Evolutionary conservation across 2,113 vertebrate genomes (phyloP).

Genomic region (Bujurquina vittata): DNA sequence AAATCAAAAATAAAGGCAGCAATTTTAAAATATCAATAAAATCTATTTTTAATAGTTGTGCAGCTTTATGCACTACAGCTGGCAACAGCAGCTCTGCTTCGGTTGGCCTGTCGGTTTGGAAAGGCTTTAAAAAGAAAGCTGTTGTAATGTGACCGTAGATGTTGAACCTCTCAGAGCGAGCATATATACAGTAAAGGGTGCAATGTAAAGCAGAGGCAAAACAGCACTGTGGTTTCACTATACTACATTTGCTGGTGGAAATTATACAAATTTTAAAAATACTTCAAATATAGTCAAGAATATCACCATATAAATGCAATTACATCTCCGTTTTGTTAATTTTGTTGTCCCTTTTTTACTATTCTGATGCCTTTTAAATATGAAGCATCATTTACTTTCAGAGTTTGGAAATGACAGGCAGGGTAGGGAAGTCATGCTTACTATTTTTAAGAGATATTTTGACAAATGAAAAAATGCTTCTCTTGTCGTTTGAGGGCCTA

Average conservation of each 20-base stretch:
- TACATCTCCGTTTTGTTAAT: neutral
- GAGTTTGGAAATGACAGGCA: neutral
- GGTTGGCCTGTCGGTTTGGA: slow-evolving; percentile 21
- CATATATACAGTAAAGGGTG: neutral
- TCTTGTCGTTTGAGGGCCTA: neutral
- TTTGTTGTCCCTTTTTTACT: too few relatives aligned
- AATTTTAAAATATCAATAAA: neutral
- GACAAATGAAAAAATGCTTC: neutral
- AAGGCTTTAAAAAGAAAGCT: slow-evolving; percentile 9
- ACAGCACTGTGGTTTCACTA: neutral
- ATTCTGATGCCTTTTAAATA: too few relatives aligned
- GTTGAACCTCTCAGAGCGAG: neutral
- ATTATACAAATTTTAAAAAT: neutral
- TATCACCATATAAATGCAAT: fast-evolving
- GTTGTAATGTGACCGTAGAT: too few relatives aligned
- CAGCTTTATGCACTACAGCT: neutral
- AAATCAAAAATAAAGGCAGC: neutral
- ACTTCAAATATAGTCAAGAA: neutral
- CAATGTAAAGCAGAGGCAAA: neutral
- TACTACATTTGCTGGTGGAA: neutral
- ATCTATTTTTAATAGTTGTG: slow-evolving; percentile 3
- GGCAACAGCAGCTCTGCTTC: neutral
- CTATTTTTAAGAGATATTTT: neutral
- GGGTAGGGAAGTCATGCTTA: neutral
- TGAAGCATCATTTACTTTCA: neutral